Evolutionary conservation across 2,888 invertebrate genomes (phyloP).

Genomic region (Seira ritae): DNA sequence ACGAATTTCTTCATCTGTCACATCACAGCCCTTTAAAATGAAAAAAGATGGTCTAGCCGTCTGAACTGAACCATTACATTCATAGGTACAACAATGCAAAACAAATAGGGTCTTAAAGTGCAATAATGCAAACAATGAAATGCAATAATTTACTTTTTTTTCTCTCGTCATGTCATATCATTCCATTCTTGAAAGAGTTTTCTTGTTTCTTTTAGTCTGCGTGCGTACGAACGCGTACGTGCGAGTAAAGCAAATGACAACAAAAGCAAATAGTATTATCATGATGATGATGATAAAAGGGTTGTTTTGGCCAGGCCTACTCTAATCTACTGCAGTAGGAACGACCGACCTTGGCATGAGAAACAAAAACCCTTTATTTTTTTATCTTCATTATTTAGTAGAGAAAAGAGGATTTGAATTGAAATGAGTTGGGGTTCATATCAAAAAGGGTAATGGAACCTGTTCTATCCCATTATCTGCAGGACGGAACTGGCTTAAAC

Average conservation of each 20-base stretch:
- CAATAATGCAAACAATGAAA: not conserved
- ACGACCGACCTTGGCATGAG: conserved; percentile 60
- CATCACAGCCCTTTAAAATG: too few relatives aligned
- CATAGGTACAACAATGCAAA: too few relatives aligned
- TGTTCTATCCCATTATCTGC: not conserved
- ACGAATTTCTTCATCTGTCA: too few relatives aligned
- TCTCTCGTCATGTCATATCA: too few relatives aligned
- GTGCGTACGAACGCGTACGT: not conserved
- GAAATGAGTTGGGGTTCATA: not conserved
- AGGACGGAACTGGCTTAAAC: not conserved
- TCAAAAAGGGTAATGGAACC: not conserved
- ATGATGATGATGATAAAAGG: not conserved
- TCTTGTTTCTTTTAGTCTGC: not conserved
- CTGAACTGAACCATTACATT: too few relatives aligned
- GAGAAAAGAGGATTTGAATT: not conserved
- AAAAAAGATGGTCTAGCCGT: too few relatives aligned
- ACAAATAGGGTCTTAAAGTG: too few relatives aligned
- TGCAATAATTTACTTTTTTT: conserved; percentile 7
- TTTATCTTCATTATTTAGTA: too few relatives aligned
- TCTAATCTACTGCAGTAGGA: conserved; percentile 1
- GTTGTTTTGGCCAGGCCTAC: not conserved
- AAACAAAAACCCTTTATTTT: not conserved
- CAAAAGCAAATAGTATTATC: not conserved
- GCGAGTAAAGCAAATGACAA: conserved; percentile 5
- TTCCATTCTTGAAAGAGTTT: not conserved